Evolutionary conservation across 2,888 invertebrate species (phyloP).

Genomic region (Parthenolecanium corni): DNA sequence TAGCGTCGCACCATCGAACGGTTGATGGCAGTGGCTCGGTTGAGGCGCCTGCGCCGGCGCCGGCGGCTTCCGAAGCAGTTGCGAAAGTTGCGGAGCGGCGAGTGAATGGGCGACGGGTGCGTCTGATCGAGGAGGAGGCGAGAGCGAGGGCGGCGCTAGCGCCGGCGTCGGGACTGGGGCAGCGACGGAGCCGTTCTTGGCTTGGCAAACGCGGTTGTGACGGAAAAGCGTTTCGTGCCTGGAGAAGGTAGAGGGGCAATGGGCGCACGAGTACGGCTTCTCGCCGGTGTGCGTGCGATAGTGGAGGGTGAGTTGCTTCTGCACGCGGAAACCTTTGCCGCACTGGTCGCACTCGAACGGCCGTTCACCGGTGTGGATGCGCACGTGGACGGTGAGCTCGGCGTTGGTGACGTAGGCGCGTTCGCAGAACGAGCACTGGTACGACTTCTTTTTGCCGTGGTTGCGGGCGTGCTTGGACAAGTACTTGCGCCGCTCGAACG

Average conservation of each 20-base stretch:
- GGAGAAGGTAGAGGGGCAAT: not conserved
- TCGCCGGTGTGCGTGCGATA: not conserved
- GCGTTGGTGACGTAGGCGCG: no score
- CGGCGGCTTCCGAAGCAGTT: no score
- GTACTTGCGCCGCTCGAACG: conserved; percentile 8
- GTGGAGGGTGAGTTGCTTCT: not conserved
- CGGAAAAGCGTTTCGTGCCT: not conserved
- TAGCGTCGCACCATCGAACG: no score
- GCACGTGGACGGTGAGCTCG: not conserved
- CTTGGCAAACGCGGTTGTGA: not conserved
- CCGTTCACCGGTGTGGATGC: not conserved
- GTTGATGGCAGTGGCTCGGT: no score
- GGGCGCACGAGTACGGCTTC: not conserved
- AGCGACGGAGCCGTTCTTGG: no score
- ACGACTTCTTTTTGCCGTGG: not conserved
- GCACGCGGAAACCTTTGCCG: not conserved
- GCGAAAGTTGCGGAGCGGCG: no score
- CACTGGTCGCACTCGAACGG: not conserved
- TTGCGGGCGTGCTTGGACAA: conserved; percentile 2
- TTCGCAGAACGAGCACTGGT: no score
- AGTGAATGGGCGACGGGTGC: no score
- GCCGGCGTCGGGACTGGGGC: no score
- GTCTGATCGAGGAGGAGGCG: no score
- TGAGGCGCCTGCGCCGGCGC: no score
- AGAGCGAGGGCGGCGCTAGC: no score